Evolutionary conservation across 2,113 vertebrate genomes (phyloP), one percentile per base, ranked within the genome.

Genomic region (Tenebrosternarchus preto): DNA sequence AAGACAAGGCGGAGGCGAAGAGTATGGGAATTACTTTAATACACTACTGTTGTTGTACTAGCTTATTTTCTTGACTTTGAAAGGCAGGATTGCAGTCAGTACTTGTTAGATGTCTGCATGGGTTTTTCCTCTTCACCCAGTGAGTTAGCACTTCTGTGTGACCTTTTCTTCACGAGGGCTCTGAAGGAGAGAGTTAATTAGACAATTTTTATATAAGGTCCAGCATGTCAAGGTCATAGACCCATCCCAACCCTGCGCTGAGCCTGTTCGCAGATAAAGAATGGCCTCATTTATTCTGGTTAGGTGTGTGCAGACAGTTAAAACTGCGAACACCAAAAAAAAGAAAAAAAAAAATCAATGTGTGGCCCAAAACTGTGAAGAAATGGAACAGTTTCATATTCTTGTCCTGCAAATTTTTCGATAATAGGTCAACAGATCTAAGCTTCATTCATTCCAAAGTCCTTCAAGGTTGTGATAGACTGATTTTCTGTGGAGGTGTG

Each of bases 221-320:
- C 55, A 72, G 19, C 66, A 15, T 78, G 63, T 95, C 93, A 95
- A 96, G 94, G 93, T 95, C 91, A 93, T 88, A 86, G 87, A 83
- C 92, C 80, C 87, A 92, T 90, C 88, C 85, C 87, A 80, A 91
- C 90, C 88, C 90, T 91, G 87, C 89, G 89, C 88, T 89, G 33
- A 81, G 70, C 86, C 88, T 92, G 83, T 92, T 93, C 92, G 92
- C 91, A 89, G 89, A 91, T 94, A 92, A 96, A 94, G 87, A 92
- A 92, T 90, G 88, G 86, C 74, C 88, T 92, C 88, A 91, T 92
- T 93, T 92, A 92, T 88, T 91, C 88, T 84, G 50, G 56, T 88
- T 85, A 83, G 84, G 85, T 82, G 66, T 80, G 77, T 88, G 85
- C 80, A 91, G 84, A 86, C 84, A 76, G 85, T 89, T 91, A 87